Conservation (phyloP, 2,113 vertebrate species). For the Acanthochromis polyacanthus region DNA sequence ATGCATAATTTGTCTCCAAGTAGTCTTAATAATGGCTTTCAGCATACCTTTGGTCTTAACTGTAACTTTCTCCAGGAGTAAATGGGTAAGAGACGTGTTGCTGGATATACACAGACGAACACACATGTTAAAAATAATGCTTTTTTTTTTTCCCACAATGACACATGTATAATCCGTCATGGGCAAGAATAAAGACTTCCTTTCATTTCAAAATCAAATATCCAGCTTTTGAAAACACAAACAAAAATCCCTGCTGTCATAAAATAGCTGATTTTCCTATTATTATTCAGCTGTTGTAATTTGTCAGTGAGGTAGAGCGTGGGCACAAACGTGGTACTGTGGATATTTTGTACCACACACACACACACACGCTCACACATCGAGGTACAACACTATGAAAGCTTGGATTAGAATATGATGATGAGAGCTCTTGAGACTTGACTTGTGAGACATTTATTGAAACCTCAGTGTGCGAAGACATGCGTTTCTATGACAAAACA, state of each 20-base stretch:
- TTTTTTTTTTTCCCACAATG: too few relatives aligned
- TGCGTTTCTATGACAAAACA: not conserved
- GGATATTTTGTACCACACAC: not conserved
- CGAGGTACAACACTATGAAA: not conserved
- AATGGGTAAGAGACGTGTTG: not conserved
- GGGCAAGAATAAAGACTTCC: not conserved
- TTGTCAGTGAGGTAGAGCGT: not conserved
- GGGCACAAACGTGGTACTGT: not conserved
- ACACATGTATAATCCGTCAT: not conserved
- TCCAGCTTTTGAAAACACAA: not conserved
- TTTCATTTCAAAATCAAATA: not conserved
- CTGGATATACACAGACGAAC: too few relatives aligned
- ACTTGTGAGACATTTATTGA: conserved; percentile 1
- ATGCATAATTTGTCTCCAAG: not conserved
- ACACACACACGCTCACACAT: too few relatives aligned
- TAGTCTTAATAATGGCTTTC: not conserved
- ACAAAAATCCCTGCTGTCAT: not conserved
- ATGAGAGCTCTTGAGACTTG: not conserved
- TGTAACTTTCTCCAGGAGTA: not conserved
- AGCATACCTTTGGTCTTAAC: not conserved
- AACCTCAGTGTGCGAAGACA: not conserved
- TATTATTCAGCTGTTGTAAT: not conserved
- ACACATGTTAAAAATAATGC: too few relatives aligned
- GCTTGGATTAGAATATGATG: not conserved
- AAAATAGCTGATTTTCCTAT: not conserved